Percentiles rank a stretch among this genome's conserved stretches.
Evolutionary conservation across 2,888 invertebrate species (phyloP).

Genomic region (Spodoptera exigua): DNA sequence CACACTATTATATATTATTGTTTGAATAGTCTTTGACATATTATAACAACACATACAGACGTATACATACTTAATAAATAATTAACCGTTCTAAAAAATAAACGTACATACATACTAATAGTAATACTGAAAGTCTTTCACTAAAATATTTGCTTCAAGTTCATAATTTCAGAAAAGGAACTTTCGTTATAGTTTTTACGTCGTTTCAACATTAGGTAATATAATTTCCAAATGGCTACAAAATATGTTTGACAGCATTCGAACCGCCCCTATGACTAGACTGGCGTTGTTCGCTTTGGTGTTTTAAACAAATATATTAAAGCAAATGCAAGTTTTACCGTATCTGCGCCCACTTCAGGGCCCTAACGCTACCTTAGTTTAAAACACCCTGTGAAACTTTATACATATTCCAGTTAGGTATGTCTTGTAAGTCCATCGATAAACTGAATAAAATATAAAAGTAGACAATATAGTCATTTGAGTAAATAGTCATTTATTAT

Average conservation of each 20-base stretch:
- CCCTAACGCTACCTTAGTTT: conserved; percentile 87
- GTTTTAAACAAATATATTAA: conserved; percentile 11
- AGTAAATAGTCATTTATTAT: conserved; percentile 34
- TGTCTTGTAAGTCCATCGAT: conserved; percentile 14
- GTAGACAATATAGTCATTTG: conserved; percentile 38
- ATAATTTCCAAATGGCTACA: conserved; percentile 12
- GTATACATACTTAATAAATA: conserved; percentile 35
- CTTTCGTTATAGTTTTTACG: conserved; percentile 47
- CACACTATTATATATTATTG: conserved; percentile 28
- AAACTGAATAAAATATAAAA: conserved; percentile 44
- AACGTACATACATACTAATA: conserved; percentile 13
- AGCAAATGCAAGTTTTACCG: conserved; percentile 26
- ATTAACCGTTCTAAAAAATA: conserved; percentile 34
- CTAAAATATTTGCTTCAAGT: conserved; percentile 28
- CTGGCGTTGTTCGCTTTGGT: conserved; percentile 16
- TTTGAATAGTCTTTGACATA: conserved; percentile 40
- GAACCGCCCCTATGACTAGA: conserved; percentile 24
- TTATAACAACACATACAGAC: conserved; percentile 37
- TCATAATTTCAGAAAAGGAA: conserved; percentile 56
- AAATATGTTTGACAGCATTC: conserved; percentile 7
- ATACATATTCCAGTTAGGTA: conserved; percentile 51
- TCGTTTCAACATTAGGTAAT: background rate
- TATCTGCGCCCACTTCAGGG: conserved; percentile 64
- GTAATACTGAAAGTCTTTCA: conserved; percentile 20
- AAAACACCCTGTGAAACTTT: conserved; percentile 86